A percentile compares a stretch with the other conserved stretches of the same genome.
Evolutionary conservation across 1,140 invertebrate genomes (phyloP).

Genomic region (Oedothorax gibbosus): DNA sequence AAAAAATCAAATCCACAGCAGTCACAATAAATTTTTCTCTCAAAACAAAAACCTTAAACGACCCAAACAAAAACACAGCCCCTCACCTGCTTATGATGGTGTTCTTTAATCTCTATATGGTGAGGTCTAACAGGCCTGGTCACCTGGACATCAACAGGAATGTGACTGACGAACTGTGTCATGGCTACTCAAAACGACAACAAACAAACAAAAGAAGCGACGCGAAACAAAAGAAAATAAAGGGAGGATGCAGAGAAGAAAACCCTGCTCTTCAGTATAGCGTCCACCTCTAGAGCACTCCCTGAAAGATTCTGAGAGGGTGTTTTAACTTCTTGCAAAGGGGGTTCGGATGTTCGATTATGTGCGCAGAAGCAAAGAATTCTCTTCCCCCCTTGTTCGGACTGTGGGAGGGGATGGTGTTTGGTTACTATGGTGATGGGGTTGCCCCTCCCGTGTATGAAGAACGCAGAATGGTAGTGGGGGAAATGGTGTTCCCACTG

Average conservation of each 20-base stretch:
- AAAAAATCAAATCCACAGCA: background rate
- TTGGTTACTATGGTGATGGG: conserved; percentile 9
- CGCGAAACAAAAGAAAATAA: background rate
- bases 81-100: conserved; percentile 55
- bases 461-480: conserved; percentile 25
- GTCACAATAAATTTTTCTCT: background rate
- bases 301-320: conserved; percentile 14
- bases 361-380: conserved; percentile 51
- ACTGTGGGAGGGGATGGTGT: conserved; percentile 33
- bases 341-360: conserved; percentile 36
- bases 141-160: conserved; percentile 59
- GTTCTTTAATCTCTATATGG: conserved; percentile 60
- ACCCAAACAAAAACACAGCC: no score
- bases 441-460: conserved; percentile 11
- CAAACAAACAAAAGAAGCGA: conserved; percentile 25
- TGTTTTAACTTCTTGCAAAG: background rate
- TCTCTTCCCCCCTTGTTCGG: background rate
- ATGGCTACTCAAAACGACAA: conserved; percentile 8
- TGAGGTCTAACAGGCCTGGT: conserved; percentile 54
- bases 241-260: background rate
- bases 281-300: conserved; percentile 31
- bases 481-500: no score
- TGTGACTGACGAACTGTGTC: conserved; percentile 61
- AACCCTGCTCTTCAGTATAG: conserved; percentile 56
- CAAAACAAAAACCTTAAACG: background rate